Base-by-base conservation (phyloP, 2,113 vertebrate species). In the Leucopternis melanops region DNA sequence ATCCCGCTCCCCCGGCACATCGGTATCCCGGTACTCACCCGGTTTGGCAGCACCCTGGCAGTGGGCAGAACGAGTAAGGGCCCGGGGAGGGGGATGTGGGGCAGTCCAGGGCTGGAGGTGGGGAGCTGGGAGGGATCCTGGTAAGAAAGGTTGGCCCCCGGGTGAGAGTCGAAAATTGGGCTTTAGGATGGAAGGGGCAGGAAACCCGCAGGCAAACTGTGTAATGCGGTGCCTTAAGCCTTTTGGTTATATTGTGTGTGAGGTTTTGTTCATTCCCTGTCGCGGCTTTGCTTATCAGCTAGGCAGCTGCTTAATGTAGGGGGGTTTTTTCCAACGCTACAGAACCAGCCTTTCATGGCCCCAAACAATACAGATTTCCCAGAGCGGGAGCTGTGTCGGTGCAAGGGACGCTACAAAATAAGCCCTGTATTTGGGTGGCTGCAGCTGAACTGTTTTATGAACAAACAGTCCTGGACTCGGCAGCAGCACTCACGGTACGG, bases 51-150 rank as follows among this genome's bases (percentile, higher is more conserved):
- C 32, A 9, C 14, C 74, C 25, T 20, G 67, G 63, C n/a, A 8
- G 4, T 8, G 1, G 52, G 32, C 7, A 8, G 21, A 62, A 40
- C 2, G 3, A 40, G 38, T 19, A 36, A 36, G 52, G 14, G 13
- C 49, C 16, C 10, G 3, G 14, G 3, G 17, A 8, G 6, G 11
- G 34, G 15, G 6, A 0, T 5, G 34, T 6, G 47, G 27, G 36
- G 25, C n/a, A 45, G 65, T 12, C 21, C 77, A 32, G 63, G 19
- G 21, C 17, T 54, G 9, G 55, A 16, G 17, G 4, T 32, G 49
- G 32, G 44, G 14, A 63, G 27, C 11, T 47, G 50, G 44, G 34
- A 44, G 31, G n/a, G 20, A 40, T 75, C 21, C 7, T 22, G 54
- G 21, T 8, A 31, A 42, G n/a, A 42, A 54, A 67, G n/a, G 18